These are phyloP conservation scores for Amiota communis DNA, from an alignment of 2,888 invertebrate genomes.

Conservation along the genomic window DNA sequence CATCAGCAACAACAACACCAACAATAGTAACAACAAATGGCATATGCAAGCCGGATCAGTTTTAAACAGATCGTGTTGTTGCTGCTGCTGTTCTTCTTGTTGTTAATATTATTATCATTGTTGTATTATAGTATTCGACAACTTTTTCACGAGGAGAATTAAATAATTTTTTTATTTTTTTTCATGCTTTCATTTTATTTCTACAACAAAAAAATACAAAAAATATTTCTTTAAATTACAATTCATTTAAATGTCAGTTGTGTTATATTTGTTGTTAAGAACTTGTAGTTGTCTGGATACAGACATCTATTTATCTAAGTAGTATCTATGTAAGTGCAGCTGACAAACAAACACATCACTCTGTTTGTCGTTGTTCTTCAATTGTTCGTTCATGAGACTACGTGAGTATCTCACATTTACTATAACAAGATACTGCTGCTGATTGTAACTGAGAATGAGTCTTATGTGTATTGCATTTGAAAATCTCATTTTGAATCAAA, in stretches of 20 bases:
- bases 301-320: too few relatives aligned
- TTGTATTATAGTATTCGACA: slow-evolving; percentile 36
- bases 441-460: too few relatives aligned
- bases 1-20: slow-evolving; percentile 40
- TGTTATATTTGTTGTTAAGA: slow-evolving; percentile 41
- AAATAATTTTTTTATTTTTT: slow-evolving; percentile 40
- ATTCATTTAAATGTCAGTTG: slow-evolving; percentile 64
- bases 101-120: slow-evolving; percentile 29
- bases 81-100: not conserved
- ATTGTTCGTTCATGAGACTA: slow-evolving; percentile 5
- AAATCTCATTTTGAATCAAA: too few relatives aligned
- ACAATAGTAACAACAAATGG: slow-evolving; percentile 33
- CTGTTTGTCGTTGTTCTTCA: slow-evolving; percentile 25
- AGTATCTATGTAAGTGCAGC: too few relatives aligned
- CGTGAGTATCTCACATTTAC: slow-evolving; percentile 18
- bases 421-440: slow-evolving; percentile 5
- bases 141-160: too few relatives aligned
- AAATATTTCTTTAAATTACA: slow-evolving; percentile 54
- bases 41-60: slow-evolving; percentile 10
- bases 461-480: too few relatives aligned
- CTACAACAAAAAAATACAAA: not conserved
- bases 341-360: too few relatives aligned
- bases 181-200: slow-evolving; percentile 18
- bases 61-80: slow-evolving; percentile 1
- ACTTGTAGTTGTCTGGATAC: slow-evolving; percentile 49